These are phyloP conservation scores for Rana temporaria DNA, from an alignment of 2,113 vertebrate species.

Conservation along the genomic window DNA sequence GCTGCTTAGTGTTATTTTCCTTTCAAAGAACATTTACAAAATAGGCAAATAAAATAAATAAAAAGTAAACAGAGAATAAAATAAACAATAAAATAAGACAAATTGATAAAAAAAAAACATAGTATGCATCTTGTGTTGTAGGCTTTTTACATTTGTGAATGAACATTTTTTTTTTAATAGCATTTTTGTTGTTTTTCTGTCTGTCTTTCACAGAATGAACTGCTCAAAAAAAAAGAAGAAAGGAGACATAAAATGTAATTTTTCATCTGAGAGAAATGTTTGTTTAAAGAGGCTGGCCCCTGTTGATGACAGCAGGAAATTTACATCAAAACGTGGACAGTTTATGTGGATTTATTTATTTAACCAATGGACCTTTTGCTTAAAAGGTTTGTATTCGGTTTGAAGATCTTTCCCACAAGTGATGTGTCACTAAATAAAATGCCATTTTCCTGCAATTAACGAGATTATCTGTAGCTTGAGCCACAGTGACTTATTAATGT, in stretches of 20 bases:
- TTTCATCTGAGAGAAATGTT: constrained; percentile 51
- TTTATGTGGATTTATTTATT: constrained; percentile 58
- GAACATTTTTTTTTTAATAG: no score
- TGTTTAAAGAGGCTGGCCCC: constrained; percentile 52
- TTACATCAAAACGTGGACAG: constrained; percentile 51
- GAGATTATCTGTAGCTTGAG: constrained; percentile 32
- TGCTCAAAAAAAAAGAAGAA: not conserved
- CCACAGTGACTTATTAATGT: constrained; percentile 22
- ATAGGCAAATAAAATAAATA: not conserved
- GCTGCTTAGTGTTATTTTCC: no score
- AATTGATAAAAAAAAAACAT: no score
- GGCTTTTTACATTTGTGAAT: no score
- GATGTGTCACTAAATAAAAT: constrained; percentile 56
- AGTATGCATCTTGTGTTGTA: no score
- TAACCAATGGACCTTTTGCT: constrained; percentile 57
- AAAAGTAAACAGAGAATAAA: not conserved
- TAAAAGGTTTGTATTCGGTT: constrained; percentile 53
- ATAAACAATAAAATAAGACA: no score
- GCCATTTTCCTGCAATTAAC: constrained; percentile 46
- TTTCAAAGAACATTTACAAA: not conserved
- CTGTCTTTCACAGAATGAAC: not conserved
- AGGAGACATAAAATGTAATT: constrained; percentile 25
- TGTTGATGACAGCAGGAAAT: constrained; percentile 53
- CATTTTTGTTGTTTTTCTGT: no score
- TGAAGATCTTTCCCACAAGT: constrained; percentile 51